Percentiles rank a stretch among this genome's conserved stretches.
phyloP scores from a whole-genome alignment of 2,888 invertebrate genomes.

The Ommatoiulus sabulosus region DNA sequence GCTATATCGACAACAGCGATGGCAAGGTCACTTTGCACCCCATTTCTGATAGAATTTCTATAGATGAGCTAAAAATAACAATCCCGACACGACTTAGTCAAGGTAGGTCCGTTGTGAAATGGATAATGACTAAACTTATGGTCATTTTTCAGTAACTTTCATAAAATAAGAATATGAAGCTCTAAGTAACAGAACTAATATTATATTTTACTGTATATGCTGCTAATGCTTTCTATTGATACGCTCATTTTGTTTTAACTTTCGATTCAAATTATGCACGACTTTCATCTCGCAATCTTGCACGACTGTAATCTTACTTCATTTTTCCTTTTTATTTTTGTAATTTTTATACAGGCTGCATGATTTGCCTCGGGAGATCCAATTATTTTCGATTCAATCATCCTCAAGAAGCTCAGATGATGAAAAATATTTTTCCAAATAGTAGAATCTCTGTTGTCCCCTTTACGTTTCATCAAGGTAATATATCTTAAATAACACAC shows the following conservation, averaged over 20 bases:
- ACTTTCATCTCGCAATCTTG: neutral
- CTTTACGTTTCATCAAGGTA: constrained; percentile 74
- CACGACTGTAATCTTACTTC: neutral
- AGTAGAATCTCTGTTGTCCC: constrained; percentile 83
- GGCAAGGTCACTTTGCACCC: constrained; percentile 89
- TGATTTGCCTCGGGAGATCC: constrained; percentile 90
- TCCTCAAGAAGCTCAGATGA: constrained; percentile 87
- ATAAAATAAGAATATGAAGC: neutral
- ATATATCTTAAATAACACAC: constrained; percentile 53
- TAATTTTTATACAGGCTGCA: constrained; percentile 76
- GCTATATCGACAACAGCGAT: constrained; percentile 84
- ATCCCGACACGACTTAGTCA: constrained; percentile 83
- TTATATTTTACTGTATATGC: too few relatives aligned
- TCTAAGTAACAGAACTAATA: too few relatives aligned
- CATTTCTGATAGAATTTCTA: constrained; percentile 75
- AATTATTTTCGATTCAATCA: constrained; percentile 94
- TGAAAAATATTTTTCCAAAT: constrained; percentile 85
- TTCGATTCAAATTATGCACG: neutral
- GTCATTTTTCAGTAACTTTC: neutral
- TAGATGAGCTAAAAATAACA: constrained; percentile 80
- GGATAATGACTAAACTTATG: neutral
- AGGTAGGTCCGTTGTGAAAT: constrained; percentile 72
- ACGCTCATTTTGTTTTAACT: neutral
- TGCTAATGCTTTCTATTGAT: neutral
- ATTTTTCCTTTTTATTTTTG: neutral